Conservation (phyloP, 2,797 vertebrate species). For the Gobionotothen gibberifrons region DNA sequence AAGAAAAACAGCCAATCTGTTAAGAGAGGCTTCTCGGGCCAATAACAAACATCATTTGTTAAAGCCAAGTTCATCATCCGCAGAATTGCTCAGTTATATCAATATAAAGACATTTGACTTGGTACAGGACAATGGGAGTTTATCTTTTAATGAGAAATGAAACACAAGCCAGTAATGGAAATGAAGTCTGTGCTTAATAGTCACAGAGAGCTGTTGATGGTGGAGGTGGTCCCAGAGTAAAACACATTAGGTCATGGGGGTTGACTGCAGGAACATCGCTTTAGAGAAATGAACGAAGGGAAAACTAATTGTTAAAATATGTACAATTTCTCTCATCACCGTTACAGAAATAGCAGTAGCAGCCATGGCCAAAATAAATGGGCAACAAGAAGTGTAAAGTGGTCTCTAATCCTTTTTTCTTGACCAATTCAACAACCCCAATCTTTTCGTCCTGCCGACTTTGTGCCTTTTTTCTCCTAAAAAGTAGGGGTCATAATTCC, state of each 20-base stretch:
- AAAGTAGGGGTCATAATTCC: not conserved
- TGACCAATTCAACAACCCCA: not conserved
- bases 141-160: slow-evolving; percentile 14
- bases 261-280: slow-evolving; percentile 9
- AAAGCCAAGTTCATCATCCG: slow-evolving; percentile 11
- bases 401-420: not conserved
- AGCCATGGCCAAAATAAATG: not conserved
- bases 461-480: not conserved
- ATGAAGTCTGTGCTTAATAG: slow-evolving; percentile 8
- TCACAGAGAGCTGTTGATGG: slow-evolving; percentile 21
- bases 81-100: not conserved
- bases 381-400: not conserved
- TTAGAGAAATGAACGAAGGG: not conserved
- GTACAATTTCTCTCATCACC: no score
- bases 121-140: not conserved
- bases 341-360: not conserved
- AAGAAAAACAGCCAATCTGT: not conserved
- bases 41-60: not conserved
- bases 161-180: slow-evolving; percentile 16
- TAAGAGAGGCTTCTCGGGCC: not conserved
- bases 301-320: not conserved
- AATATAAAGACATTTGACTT: not conserved
- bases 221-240: slow-evolving; percentile 25
- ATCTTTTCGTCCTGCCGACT: not conserved
- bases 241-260: slow-evolving; percentile 52